A percentile compares a stretch with the other conserved stretches of the same genome.
Conservation (phyloP, 2,888 invertebrate species). For the Ichneumoninae sp. region DNA sequence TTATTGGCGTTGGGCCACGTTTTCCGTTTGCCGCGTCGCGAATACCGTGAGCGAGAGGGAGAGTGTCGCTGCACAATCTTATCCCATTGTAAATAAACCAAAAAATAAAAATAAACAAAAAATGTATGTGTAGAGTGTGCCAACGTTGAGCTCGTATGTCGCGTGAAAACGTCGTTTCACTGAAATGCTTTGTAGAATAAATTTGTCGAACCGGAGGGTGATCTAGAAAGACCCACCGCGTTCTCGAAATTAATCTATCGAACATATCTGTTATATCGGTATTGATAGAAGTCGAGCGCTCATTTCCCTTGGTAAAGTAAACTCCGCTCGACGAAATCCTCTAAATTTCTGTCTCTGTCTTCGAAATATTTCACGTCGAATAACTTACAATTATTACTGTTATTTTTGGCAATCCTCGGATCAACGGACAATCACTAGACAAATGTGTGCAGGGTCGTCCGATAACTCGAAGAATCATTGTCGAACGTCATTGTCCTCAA, state of each 20-base stretch:
- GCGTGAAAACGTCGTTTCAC: slow-evolving; percentile 19
- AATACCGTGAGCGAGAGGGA: slow-evolving; percentile 48
- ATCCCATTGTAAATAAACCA: slow-evolving; percentile 39
- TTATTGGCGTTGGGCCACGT: slow-evolving; percentile 21
- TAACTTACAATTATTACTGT: slow-evolving; percentile 59
- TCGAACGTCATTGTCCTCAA: slow-evolving; percentile 38
- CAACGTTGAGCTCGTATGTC: slow-evolving; percentile 45
- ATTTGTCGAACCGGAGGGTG: slow-evolving; percentile 48
- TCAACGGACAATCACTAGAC: not conserved
- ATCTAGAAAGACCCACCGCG: slow-evolving; percentile 40
- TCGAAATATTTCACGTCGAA: slow-evolving; percentile 23
- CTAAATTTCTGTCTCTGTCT: not conserved
- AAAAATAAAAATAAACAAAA: slow-evolving; percentile 1
- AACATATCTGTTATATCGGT: not conserved
- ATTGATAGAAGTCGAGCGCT: slow-evolving; percentile 22
- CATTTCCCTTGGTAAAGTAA: slow-evolving; percentile 37
- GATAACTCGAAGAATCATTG: slow-evolving; percentile 54
- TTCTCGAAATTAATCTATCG: not conserved
- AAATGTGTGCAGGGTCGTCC: slow-evolving; percentile 44
- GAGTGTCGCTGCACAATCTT: slow-evolving; percentile 51
- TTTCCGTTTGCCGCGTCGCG: slow-evolving; percentile 51
- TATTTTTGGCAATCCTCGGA: slow-evolving; percentile 62
- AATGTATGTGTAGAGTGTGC: slow-evolving; percentile 18
- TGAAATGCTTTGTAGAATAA: slow-evolving; percentile 29
- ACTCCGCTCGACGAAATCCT: not conserved